These are phyloP conservation scores for Troilus luridus DNA, from an alignment of 2,888 invertebrate genomes.

Conservation along the genomic window DNA sequence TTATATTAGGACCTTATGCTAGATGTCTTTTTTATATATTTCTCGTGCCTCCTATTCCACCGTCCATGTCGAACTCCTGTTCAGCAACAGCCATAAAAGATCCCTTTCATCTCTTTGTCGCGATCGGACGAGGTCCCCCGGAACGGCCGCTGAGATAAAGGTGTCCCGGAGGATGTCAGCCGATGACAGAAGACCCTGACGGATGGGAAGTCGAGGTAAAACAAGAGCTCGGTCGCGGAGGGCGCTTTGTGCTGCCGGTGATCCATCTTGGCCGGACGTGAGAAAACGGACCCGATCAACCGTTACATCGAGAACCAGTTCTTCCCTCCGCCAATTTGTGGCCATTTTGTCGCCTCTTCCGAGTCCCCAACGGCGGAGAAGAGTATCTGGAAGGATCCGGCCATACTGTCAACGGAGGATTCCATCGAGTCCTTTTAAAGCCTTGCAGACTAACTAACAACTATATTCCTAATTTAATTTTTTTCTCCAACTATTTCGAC, in stretches of 20 bases:
- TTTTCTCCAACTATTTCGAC: not conserved
- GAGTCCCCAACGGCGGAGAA: not conserved
- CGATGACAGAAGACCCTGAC: slow-evolving; percentile 48
- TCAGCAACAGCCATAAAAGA: slow-evolving; percentile 11
- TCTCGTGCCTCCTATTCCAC: not conserved
- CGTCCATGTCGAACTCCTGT: slow-evolving; percentile 1
- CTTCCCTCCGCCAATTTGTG: slow-evolving; percentile 49
- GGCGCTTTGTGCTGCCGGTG: slow-evolving; percentile 56
- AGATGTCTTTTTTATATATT: not conserved
- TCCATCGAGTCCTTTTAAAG: not conserved
- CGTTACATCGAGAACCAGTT: slow-evolving; percentile 55
- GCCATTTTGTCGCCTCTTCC: slow-evolving; percentile 42
- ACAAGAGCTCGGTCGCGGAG: slow-evolving; percentile 36
- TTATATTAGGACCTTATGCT: too few relatives aligned
- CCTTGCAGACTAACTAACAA: not conserved
- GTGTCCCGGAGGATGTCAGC: slow-evolving; percentile 12
- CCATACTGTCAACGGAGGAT: not conserved
- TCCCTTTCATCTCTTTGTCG: slow-evolving; percentile 36
- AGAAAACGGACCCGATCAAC: slow-evolving; percentile 54
- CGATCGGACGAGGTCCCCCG: not conserved
- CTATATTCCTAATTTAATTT: not conserved
- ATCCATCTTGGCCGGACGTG: slow-evolving; percentile 60
- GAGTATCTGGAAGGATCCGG: not conserved
- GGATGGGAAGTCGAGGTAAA: slow-evolving; percentile 29
- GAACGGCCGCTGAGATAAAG: slow-evolving; percentile 31